phyloP scores from a whole-genome alignment of 64 coral and sea anemone species.

The Trachythela sp. region DNA sequence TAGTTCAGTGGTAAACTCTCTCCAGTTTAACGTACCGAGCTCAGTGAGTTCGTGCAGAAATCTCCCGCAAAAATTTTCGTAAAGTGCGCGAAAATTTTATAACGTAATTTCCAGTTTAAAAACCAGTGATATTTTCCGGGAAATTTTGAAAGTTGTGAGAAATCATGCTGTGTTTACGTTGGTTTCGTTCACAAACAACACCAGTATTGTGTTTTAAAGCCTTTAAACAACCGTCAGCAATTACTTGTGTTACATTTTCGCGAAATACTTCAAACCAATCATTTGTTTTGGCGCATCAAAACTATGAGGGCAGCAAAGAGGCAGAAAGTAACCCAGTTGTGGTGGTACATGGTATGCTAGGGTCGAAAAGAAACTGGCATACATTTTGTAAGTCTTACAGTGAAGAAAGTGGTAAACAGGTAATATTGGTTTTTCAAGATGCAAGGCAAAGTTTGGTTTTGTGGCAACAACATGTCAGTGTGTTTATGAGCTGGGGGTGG shows the following conservation, averaged over 20 bases:
- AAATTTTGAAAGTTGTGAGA: not conserved
- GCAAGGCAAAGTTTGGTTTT: not conserved
- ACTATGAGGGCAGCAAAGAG: not conserved
- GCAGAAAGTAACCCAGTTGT: constrained; percentile 31
- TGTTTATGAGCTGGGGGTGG: too few species aligned
- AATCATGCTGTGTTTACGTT: not conserved
- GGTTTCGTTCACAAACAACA: not conserved
- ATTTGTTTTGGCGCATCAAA: not conserved
- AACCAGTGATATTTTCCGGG: not conserved
- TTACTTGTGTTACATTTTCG: not conserved
- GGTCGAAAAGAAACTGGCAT: constrained; percentile 92
- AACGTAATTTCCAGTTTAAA: not conserved
- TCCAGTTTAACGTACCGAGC: too few species aligned
- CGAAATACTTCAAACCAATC: not conserved
- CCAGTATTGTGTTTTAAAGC: not conserved
- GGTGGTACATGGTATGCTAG: constrained; percentile 93
- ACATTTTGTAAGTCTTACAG: constrained; percentile 66
- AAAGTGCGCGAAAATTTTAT: not conserved
- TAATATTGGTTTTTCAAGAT: not conserved
- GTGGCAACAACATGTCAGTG: too few species aligned
- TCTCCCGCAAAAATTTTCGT: not conserved
- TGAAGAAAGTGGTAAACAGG: constrained; percentile 59
- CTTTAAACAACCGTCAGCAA: not conserved
- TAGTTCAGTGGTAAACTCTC: too few species aligned
- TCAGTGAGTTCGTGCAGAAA: too few species aligned